Evolutionary conservation across 2,888 invertebrate genomes (phyloP).

Genomic region (Tachina lurida): DNA sequence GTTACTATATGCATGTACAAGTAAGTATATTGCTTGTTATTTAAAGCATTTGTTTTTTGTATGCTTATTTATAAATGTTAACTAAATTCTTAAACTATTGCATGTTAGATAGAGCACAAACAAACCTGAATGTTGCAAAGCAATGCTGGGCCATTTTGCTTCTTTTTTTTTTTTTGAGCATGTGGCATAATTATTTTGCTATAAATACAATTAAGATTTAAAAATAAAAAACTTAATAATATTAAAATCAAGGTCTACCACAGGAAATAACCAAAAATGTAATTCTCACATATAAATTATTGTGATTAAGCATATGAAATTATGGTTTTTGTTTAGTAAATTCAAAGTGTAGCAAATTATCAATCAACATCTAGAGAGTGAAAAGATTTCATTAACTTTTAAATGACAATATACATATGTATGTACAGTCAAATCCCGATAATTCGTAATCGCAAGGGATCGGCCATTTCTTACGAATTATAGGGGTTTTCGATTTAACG

Average conservation of each 20-base stretch:
- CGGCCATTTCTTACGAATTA: too few relatives aligned
- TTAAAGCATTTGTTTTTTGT: not conserved
- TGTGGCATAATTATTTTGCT: conserved; percentile 26
- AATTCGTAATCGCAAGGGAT: too few relatives aligned
- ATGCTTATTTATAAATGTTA: conserved; percentile 24
- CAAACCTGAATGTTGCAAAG: conserved; percentile 25
- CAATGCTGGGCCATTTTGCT: not conserved
- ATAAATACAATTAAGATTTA: not conserved
- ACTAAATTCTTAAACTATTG: conserved; percentile 35
- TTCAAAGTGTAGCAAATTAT: not conserved
- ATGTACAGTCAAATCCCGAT: too few relatives aligned
- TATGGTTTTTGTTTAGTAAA: not conserved
- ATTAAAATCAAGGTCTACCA: conserved; percentile 11
- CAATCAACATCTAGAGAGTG: not conserved
- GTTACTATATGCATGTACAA: not conserved
- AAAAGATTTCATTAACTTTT: not conserved
- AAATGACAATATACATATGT: not conserved
- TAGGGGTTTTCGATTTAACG: too few relatives aligned
- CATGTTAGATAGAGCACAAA: conserved; percentile 53
- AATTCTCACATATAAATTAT: not conserved
- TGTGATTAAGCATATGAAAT: not conserved
- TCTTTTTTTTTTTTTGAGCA: conserved; percentile 44
- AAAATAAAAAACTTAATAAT: not conserved
- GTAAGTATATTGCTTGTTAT: not conserved
- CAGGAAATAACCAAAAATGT: conserved; percentile 56